Percentiles rank a stretch among this genome's conserved stretches.
Evolutionary conservation across 2,797 vertebrate species (phyloP).

Genomic region (Melanotaenia boesemani): DNA sequence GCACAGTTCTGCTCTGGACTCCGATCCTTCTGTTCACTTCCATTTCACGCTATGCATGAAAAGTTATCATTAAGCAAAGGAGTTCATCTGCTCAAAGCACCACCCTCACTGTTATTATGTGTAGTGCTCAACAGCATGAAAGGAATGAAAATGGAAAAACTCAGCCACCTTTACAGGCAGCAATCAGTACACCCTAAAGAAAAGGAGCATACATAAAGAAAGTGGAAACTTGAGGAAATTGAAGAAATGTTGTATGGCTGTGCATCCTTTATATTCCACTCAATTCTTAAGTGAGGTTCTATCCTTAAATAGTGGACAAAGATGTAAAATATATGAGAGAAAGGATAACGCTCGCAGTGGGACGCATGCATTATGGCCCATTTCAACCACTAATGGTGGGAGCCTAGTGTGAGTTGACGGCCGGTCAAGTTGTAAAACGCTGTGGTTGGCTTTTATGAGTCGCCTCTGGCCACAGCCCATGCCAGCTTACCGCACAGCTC

Average conservation of each 20-base stretch:
- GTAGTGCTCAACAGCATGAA: slow-evolving; percentile 26
- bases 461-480: slow-evolving; percentile 41
- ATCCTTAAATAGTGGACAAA: slow-evolving; percentile 35
- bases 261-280: slow-evolving; percentile 24
- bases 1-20: not conserved
- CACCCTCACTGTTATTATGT: slow-evolving; percentile 10
- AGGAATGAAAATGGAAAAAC: slow-evolving; percentile 26
- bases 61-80: slow-evolving; percentile 42
- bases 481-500: slow-evolving; percentile 51
- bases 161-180: slow-evolving; percentile 17
- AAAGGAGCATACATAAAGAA: slow-evolving; percentile 2
- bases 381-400: slow-evolving; percentile 66
- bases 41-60: slow-evolving; percentile 20
- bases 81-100: slow-evolving; percentile 28
- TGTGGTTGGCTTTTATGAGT: slow-evolving; percentile 60
- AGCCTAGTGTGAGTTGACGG: slow-evolving; percentile 44
- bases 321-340: slow-evolving; percentile 39
- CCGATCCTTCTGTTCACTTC: slow-evolving; percentile 24
- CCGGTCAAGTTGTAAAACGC: slow-evolving; percentile 50
- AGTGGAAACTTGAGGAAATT: slow-evolving; percentile 36
- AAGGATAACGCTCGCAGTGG: slow-evolving; percentile 35
- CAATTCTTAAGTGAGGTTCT: slow-evolving; percentile 24
- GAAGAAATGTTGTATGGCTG: slow-evolving; percentile 29
- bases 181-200: slow-evolving; percentile 32
- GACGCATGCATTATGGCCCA: slow-evolving; percentile 45